phyloP scores from a whole-genome alignment of 2,113 vertebrate genomes.

The Malaclemys terrapin region DNA sequence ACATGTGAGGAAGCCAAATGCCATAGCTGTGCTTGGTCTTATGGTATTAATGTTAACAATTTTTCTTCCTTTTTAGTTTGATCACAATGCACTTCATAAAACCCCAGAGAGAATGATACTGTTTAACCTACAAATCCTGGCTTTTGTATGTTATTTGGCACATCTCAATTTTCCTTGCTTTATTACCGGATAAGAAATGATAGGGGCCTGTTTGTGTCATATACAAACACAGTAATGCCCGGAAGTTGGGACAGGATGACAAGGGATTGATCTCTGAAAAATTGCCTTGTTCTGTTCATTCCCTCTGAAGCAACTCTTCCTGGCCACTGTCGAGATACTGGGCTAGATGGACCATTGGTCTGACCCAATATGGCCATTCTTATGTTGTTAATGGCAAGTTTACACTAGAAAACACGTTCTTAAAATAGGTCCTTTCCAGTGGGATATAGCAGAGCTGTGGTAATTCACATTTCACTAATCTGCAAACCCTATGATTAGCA shows the following conservation, averaged over 20 bases:
- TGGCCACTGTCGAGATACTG: not conserved
- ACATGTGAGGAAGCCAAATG: constrained; percentile 24
- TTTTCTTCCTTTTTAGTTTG: not conserved
- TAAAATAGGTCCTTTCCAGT: constrained; percentile 3
- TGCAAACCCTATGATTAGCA: not conserved
- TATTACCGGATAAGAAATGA: constrained; percentile 29
- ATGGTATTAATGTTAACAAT: not conserved
- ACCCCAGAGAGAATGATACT: not conserved
- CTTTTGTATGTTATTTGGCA: not conserved
- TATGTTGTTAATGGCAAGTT: not conserved
- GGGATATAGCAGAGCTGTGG: not conserved
- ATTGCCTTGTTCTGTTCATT: not conserved
- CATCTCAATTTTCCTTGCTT: constrained; percentile 4
- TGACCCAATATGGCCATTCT: not conserved
- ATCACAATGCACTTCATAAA: not conserved
- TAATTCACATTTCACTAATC: not conserved
- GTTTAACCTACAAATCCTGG: not conserved
- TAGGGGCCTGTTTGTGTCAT: not conserved
- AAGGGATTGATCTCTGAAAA: not conserved
- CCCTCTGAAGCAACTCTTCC: not conserved
- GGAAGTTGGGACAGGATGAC: not conserved
- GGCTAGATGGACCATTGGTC: not conserved
- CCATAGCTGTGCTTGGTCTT: not conserved
- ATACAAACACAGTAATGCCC: not conserved
- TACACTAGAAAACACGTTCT: not conserved